phyloP scores from a whole-genome alignment of 23 tunicate species.

The Phallusia fumigata region DNA sequence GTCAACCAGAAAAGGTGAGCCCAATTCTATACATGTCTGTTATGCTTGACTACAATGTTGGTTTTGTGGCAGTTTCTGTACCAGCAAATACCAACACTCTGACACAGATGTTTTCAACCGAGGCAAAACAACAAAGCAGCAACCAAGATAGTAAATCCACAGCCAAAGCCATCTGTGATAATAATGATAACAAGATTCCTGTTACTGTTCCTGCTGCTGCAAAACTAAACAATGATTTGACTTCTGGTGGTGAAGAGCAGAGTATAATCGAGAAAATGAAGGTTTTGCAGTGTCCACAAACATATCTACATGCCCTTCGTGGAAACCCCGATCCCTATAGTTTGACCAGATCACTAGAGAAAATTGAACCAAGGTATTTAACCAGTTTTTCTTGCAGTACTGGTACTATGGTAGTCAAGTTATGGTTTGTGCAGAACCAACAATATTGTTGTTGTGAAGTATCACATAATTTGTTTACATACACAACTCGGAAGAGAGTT shows the following conservation, averaged over 20 bases:
- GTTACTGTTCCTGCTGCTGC: too few species aligned
- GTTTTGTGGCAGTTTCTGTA: not conserved
- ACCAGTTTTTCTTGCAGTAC: not conserved
- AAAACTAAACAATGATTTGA: too few species aligned
- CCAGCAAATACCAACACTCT: not conserved
- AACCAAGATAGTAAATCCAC: not conserved
- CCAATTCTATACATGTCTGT: too few species aligned
- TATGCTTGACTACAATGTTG: too few species aligned
- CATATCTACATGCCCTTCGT: constrained; percentile 69
- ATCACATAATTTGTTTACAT: too few species aligned
- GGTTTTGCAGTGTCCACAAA: constrained; percentile 50
- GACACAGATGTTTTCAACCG: not conserved
- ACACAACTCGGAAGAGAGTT: too few species aligned
- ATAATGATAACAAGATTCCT: too few species aligned
- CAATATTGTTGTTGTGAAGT: too few species aligned
- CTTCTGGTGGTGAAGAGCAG: not conserved
- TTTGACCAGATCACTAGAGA: constrained; percentile 58
- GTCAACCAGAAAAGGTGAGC: constrained; percentile 3
- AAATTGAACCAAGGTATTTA: constrained; percentile 58
- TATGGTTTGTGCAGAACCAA: too few species aligned
- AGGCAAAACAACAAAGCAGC: not conserved
- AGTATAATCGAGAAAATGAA: constrained; percentile 15
- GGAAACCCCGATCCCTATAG: constrained; percentile 78
- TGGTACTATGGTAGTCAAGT: too few species aligned
- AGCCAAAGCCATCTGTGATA: not conserved